Percentiles rank a stretch among this genome's conserved stretches.
Evolutionary conservation across 2,888 invertebrate species (phyloP).

Genomic region (Lamellibrachia satsuma): DNA sequence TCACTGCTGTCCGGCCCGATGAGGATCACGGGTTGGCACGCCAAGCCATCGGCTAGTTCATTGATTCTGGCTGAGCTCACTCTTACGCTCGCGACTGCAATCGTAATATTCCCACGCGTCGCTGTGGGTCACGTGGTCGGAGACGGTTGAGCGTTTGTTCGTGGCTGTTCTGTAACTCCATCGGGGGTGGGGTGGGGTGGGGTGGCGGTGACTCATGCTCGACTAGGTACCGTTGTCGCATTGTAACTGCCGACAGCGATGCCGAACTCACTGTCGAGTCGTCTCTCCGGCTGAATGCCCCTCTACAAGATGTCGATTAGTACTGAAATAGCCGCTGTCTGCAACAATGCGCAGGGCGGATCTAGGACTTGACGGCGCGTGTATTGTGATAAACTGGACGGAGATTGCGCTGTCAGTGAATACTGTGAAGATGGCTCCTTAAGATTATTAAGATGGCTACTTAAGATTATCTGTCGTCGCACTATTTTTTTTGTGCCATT

Average conservation of each 20-base stretch:
- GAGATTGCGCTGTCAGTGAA: background rate
- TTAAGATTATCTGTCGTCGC: background rate
- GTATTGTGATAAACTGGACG: background rate
- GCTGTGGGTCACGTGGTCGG: background rate
- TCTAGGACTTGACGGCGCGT: background rate
- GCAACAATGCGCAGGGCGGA: background rate
- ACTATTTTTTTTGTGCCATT: background rate
- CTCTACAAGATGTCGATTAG: background rate
- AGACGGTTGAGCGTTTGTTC: background rate
- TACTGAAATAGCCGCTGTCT: background rate
- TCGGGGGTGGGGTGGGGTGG: background rate
- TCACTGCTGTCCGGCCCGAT: background rate
- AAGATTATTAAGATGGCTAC: background rate
- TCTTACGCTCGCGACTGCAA: background rate
- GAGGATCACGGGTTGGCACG: background rate
- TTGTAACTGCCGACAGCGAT: background rate
- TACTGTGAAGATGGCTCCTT: background rate
- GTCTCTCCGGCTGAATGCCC: background rate
- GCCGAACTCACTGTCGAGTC: background rate
- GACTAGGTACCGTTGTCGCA: background rate
- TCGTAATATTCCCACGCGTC: slow-evolving; percentile 13
- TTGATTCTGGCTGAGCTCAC: background rate
- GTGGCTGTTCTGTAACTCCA: background rate
- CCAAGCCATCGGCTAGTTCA: background rate
- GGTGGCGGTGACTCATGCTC: background rate